Conservation (phyloP, 2,113 vertebrate species). For the Calidris pugnax region DNA sequence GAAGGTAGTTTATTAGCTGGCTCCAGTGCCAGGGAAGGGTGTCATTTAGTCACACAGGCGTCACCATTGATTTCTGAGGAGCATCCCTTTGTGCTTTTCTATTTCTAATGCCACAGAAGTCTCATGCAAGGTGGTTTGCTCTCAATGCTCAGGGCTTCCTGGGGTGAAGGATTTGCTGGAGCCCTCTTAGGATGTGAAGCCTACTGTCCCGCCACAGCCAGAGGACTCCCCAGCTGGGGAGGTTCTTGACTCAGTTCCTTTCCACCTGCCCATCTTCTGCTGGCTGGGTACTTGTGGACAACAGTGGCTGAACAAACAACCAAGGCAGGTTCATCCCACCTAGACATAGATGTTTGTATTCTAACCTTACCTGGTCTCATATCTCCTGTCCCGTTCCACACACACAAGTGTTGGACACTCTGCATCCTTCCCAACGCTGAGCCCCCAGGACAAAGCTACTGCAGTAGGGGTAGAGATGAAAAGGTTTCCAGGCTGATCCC, state of each 20-base stretch:
- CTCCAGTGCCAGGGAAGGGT: neutral
- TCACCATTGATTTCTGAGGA: neutral
- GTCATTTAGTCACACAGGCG: neutral
- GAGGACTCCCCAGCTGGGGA: neutral
- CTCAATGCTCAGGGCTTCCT: neutral
- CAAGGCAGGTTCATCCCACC: neutral
- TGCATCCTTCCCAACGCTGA: neutral
- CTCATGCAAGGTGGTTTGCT: neutral
- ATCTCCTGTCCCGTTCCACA: neutral
- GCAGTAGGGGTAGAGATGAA: neutral
- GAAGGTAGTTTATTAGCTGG: neutral
- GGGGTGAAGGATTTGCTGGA: neutral
- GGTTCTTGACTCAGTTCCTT: neutral
- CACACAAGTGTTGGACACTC: neutral
- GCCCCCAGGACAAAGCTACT: neutral
- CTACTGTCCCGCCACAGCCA: neutral
- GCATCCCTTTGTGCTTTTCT: neutral
- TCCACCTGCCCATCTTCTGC: neutral
- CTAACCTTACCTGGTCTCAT: neutral
- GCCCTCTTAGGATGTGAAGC: neutral
- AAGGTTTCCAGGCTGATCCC: neutral
- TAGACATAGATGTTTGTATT: neutral
- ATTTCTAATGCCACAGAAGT: neutral
- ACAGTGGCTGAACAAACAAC: neutral
- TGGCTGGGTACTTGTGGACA: neutral